phyloP scores from a whole-genome alignment of 2,888 invertebrate genomes.

The Clusia tigrina region DNA sequence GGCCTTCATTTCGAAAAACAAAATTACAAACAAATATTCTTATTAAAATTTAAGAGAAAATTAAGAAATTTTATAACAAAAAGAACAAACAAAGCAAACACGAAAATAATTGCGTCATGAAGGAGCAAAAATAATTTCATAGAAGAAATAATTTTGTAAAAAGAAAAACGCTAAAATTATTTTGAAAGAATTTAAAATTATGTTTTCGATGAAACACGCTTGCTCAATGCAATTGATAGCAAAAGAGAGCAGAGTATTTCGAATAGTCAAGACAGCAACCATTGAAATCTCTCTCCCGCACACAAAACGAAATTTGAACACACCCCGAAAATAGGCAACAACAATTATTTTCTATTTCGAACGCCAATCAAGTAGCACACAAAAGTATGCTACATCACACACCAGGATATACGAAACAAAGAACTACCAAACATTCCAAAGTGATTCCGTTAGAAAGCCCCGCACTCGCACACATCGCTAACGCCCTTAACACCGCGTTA shows the following conservation, averaged over 20 bases:
- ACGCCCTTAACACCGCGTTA: too few relatives aligned
- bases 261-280: too few relatives aligned
- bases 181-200: neutral
- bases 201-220: neutral
- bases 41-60: neutral
- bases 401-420: neutral
- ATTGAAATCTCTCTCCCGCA: too few relatives aligned
- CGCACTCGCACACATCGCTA: too few relatives aligned
- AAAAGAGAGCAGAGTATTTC: too few relatives aligned
- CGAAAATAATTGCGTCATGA: neutral
- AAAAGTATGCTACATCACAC: neutral
- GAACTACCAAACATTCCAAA: too few relatives aligned
- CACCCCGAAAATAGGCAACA: too few relatives aligned
- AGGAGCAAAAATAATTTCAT: too few relatives aligned
- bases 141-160: neutral
- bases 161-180: neutral
- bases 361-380: neutral
- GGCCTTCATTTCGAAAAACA: slow-evolving; percentile 67
- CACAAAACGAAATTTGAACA: too few relatives aligned
- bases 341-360: neutral
- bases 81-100: neutral
- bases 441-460: too few relatives aligned
- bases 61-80: neutral
- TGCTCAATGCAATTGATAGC: too few relatives aligned
- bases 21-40: neutral